Evolutionary conservation across 2,797 vertebrate genomes (phyloP).

Genomic region (Chaunax sp.): DNA sequence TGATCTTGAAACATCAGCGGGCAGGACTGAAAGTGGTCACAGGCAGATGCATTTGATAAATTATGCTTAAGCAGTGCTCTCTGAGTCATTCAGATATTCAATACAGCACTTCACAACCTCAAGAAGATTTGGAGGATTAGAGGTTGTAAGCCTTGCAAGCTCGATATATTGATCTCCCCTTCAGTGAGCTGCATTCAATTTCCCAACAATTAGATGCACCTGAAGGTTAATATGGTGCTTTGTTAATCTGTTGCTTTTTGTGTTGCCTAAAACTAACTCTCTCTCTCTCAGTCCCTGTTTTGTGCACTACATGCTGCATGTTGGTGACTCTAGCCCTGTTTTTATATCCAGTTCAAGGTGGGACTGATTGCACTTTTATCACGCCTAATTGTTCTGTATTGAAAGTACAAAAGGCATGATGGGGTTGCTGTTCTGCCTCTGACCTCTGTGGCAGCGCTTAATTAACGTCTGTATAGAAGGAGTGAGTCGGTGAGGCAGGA

Average conservation of each 20-base stretch:
- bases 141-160: conserved; percentile 73
- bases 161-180: conserved; percentile 82
- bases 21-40: conserved; percentile 58
- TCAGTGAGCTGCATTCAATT: conserved; percentile 81
- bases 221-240: conserved; percentile 81
- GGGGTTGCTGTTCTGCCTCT: too few relatives aligned
- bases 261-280: conserved; percentile 55
- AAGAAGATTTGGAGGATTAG: conserved; percentile 85
- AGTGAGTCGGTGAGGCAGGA: too few relatives aligned
- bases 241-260: conserved; percentile 79
- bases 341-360: not conserved
- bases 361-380: not conserved
- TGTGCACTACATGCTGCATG: conserved; percentile 8
- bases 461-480: too few relatives aligned
- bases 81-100: conserved; percentile 80
- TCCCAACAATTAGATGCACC: conserved; percentile 82
- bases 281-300: conserved; percentile 19
- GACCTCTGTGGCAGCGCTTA: too few relatives aligned
- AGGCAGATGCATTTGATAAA: conserved; percentile 74
- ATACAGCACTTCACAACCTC: conserved; percentile 78
- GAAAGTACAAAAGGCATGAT: not conserved
- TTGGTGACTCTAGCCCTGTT: conserved; percentile 33
- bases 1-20: conserved; percentile 57
- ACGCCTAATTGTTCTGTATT: too few relatives aligned
- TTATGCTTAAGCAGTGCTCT: conserved; percentile 77